Conservation (phyloP, 2,888 invertebrate genomes). For the Dasysyrphus tricinctus region DNA sequence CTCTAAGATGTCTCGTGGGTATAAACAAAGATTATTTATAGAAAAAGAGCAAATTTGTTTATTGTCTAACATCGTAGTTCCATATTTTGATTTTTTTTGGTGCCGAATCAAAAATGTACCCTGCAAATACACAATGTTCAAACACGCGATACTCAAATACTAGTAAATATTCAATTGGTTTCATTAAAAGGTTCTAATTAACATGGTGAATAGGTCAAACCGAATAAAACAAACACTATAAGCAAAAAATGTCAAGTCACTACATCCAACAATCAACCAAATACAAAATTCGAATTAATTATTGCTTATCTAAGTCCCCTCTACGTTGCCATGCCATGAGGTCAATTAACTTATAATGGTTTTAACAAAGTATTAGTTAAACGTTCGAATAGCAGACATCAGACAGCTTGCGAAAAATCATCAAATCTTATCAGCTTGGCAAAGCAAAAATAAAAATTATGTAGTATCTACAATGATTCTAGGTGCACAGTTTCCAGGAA, state of each 20-base stretch:
- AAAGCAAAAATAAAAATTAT: not conserved
- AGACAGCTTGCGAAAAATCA: not conserved
- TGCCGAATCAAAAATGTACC: no score
- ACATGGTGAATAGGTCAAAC: conserved; percentile 46
- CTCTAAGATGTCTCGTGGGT: no score
- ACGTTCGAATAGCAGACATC: not conserved
- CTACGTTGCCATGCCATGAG: conserved; percentile 60
- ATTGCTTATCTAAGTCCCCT: conserved; percentile 21
- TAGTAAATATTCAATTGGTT: not conserved
- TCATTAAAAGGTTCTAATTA: not conserved
- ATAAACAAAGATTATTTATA: no score
- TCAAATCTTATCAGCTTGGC: conserved; percentile 11
- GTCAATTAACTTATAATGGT: conserved; percentile 37
- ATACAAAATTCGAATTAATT: conserved; percentile 57
- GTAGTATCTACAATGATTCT: not conserved
- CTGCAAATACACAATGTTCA: not conserved
- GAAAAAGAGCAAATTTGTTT: no score
- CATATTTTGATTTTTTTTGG: no score
- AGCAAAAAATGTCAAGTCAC: conserved; percentile 35
- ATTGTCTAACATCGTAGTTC: no score
- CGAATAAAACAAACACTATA: conserved; percentile 2
- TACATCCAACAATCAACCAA: conserved; percentile 7
- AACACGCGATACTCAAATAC: conserved; percentile 11
- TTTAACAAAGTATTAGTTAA: not conserved
- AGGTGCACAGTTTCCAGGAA: not conserved